Evolutionary conservation across 2,797 vertebrate species (phyloP), one percentile per base, ranked within the genome.

Genomic region (Tolypeutes matacus): DNA sequence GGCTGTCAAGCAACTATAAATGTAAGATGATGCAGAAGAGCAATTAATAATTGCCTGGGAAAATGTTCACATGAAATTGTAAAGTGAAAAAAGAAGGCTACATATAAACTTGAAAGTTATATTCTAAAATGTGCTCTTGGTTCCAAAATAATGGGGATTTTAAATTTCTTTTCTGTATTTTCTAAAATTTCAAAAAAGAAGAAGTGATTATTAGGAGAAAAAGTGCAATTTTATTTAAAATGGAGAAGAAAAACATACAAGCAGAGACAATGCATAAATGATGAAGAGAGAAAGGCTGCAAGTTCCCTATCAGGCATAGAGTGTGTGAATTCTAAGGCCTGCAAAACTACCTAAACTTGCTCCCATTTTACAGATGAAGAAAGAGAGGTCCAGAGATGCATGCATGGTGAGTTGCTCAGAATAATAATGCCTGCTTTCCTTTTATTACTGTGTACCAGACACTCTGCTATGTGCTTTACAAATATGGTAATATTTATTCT

Each of bases 301-400:
- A 7, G 4, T 13, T 53, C 77, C 36, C 13, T n/a, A 6, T 31
- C n/a, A 29, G 15, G 36, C 23, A 8, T 0, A 42, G 51, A 58
- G 17, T 0, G 1, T 2, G 7, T 2, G n/a, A 27, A 10, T 4
- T 2, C 21, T 53, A 14, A 18, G 29, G 12, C 51, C 58, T 4
- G 1, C 5, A 3, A 64, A 46, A 76, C 23, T 17, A n/a, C 8
- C 18, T 49, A 49, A 49, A 49, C 72, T 49, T 76, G 72, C 49
- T 29, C 14, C 70, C 49, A 25, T 36, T 65, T 65, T 62, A 58
- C 14, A 83, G 76, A 25, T 18, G 17, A n/a, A n/a, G 73, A 69
- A 67, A 60, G 67, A 69, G 17, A 86, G 60, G 34, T 56, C 53
- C 56, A 18, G 85, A 20, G 58, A 65, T 0, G 21, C 2, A 65